phyloP scores from a whole-genome alignment of 2,888 invertebrate species.

The Liopterus haemorrhoidalis region DNA sequence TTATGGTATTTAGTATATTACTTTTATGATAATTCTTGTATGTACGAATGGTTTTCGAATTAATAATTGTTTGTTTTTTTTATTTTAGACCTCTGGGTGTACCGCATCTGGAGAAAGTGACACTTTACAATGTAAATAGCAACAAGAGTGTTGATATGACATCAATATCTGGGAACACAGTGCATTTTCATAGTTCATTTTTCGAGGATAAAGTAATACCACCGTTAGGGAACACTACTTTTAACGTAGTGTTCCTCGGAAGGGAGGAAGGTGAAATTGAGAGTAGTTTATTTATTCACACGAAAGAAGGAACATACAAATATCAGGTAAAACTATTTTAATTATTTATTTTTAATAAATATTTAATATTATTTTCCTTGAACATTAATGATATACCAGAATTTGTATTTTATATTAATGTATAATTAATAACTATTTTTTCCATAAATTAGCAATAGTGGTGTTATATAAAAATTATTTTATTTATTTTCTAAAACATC shows the following conservation, averaged over 20 bases:
- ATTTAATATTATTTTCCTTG: no score
- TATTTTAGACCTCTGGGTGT: constrained; percentile 73
- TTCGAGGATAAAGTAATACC: constrained; percentile 93
- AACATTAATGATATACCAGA: no score
- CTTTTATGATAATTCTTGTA: no score
- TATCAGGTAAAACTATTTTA: constrained; percentile 62
- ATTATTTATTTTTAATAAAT: constrained; percentile 8
- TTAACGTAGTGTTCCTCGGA: constrained; percentile 93
- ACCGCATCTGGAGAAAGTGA: constrained; percentile 79
- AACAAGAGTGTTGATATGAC: constrained; percentile 86
- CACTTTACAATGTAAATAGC: constrained; percentile 77
- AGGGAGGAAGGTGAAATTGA: constrained; percentile 82
- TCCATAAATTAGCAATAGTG: no score
- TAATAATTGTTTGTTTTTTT: constrained; percentile 8
- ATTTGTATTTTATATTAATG: no score
- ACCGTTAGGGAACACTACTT: constrained; percentile 87
- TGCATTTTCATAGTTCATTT: constrained; percentile 95
- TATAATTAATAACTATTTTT: no score
- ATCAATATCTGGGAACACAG: constrained; percentile 89
- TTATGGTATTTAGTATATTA: no score
- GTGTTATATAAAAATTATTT: constrained; percentile 7
- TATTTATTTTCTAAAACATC: not conserved
- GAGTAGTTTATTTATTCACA: constrained; percentile 87
- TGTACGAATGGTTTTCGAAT: constrained; percentile 6
- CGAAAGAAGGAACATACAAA: constrained; percentile 85